Evolutionary conservation across 2,113 vertebrate species (phyloP).

Genomic region (Nesoenas mayeri): DNA sequence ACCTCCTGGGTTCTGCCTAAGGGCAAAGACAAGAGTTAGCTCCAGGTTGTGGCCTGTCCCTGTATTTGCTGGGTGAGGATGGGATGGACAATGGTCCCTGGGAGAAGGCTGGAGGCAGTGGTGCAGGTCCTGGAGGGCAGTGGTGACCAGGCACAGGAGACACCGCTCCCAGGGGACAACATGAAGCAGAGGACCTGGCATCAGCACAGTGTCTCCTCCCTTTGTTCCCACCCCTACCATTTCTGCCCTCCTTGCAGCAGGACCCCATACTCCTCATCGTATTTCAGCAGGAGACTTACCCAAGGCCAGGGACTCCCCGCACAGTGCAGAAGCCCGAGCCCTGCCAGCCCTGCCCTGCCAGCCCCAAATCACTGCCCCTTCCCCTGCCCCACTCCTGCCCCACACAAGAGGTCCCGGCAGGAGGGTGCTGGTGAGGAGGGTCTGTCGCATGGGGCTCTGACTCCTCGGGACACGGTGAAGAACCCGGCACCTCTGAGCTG

Average conservation of each 20-base stretch:
- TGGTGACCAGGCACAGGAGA: background rate
- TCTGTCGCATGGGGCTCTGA: rapidly evolving
- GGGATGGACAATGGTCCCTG: no score
- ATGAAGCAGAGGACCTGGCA: background rate
- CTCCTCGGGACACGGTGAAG: background rate
- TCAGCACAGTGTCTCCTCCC: background rate
- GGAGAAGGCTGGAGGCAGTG: background rate
- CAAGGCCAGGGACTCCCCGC: background rate
- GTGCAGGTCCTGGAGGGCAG: background rate
- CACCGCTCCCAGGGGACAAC: background rate
- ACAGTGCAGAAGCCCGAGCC: background rate
- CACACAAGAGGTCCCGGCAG: background rate
- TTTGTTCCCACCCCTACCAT: background rate
- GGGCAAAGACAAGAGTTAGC: background rate
- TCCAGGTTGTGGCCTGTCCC: background rate
- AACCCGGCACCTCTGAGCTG: background rate
- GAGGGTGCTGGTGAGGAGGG: background rate
- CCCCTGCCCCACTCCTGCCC: rapidly evolving
- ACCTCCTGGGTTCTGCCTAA: background rate
- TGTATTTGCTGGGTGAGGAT: background rate
- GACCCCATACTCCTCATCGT: background rate
- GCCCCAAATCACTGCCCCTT: background rate
- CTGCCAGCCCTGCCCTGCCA: background rate
- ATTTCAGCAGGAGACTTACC: background rate
- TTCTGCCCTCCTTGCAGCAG: background rate